These are phyloP conservation scores for Heliornis fulica DNA, from an alignment of 2,113 vertebrate species.

Conservation along the genomic window DNA sequence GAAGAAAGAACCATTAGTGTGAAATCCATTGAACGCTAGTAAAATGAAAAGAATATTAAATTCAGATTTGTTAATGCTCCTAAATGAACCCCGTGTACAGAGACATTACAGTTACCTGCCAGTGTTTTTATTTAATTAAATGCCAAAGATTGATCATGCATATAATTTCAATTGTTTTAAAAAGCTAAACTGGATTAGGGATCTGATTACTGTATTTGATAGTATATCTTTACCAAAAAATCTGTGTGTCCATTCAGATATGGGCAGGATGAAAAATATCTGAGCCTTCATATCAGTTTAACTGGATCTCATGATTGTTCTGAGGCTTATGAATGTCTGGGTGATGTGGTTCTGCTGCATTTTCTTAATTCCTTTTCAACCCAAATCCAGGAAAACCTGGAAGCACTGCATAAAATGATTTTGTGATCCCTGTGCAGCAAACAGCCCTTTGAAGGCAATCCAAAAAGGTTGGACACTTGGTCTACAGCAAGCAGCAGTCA, in stretches of 20 bases:
- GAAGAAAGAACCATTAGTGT: conserved; percentile 52
- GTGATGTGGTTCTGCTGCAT: neutral
- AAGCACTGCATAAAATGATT: neutral
- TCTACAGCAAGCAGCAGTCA: neutral
- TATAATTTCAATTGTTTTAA: conserved; percentile 21
- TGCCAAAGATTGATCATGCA: conserved; percentile 44
- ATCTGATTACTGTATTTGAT: neutral
- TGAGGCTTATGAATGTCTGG: neutral
- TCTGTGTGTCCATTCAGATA: neutral
- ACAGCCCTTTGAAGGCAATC: neutral
- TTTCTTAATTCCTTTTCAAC: neutral
- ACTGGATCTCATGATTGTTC: neutral
- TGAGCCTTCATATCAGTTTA: neutral
- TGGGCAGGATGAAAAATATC: neutral
- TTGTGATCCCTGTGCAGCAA: neutral
- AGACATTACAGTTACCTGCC: conserved; percentile 35
- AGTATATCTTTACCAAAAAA: neutral
- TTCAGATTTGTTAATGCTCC: conserved; percentile 43
- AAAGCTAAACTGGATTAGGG: neutral
- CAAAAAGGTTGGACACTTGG: neutral
- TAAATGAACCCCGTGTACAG: conserved; percentile 20
- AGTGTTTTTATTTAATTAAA: conserved; percentile 47
- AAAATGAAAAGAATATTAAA: conserved; percentile 65
- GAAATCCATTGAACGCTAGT: conserved; percentile 13
- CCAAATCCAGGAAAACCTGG: neutral